Conservation (phyloP, 2,888 invertebrate species). For the Spicauda simplicius region DNA sequence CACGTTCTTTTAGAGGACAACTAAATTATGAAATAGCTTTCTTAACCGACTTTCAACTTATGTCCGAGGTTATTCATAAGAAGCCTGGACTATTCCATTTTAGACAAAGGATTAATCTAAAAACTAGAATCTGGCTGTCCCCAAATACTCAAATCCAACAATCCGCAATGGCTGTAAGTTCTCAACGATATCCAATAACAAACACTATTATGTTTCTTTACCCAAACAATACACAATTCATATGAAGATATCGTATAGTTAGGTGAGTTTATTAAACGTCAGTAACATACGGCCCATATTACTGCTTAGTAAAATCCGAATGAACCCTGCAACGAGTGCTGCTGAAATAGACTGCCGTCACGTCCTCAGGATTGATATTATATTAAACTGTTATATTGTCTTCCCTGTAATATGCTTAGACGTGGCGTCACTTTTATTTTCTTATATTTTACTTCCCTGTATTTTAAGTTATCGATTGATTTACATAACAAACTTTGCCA, state of each 20-base stretch:
- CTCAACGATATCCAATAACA: neutral
- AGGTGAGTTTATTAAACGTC: constrained; percentile 71
- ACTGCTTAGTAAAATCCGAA: constrained; percentile 53
- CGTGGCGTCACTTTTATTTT: neutral
- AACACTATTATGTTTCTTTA: neutral
- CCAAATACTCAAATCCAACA: too few species aligned
- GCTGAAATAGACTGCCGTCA: constrained; percentile 49
- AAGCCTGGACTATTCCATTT: too few species aligned
- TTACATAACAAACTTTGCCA: too few species aligned
- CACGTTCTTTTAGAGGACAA: too few species aligned
- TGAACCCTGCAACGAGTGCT: constrained; percentile 55
- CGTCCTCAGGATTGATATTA: constrained; percentile 18
- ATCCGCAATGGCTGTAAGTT: too few species aligned
- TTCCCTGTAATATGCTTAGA: neutral
- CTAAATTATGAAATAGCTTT: too few species aligned
- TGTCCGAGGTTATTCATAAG: too few species aligned
- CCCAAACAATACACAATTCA: constrained; percentile 4
- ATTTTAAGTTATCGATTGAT: too few species aligned
- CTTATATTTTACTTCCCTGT: neutral
- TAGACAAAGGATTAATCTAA: too few species aligned
- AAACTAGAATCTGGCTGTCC: too few species aligned
- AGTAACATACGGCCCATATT: constrained; percentile 61
- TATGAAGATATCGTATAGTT: neutral
- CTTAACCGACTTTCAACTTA: too few species aligned
- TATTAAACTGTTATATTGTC: constrained; percentile 23